phyloP scores from a whole-genome alignment of 1,140 invertebrate species.

The Drosophila ohnishii region DNA sequence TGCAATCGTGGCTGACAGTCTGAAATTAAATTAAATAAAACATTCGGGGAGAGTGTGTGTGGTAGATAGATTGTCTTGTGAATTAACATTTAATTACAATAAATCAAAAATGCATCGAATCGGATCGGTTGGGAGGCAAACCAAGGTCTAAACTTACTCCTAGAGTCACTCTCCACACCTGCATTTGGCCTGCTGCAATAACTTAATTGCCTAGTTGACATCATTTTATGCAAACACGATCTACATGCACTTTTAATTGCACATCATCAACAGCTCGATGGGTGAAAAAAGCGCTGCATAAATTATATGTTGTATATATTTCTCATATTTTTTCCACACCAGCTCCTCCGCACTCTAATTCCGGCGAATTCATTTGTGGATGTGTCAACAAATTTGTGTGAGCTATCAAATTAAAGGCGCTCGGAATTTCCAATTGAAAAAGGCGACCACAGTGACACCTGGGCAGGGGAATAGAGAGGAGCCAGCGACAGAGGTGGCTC shows the following conservation, averaged over 20 bases:
- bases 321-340: constrained; percentile 31
- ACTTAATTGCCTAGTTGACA: constrained; percentile 54
- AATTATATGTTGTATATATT: constrained; percentile 30
- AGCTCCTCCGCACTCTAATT: constrained; percentile 20
- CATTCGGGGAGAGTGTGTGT: constrained; percentile 4
- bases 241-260: constrained; percentile 44
- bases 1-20: constrained; percentile 25
- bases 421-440: constrained; percentile 16
- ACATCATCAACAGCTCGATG: constrained; percentile 39
- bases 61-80: constrained; percentile 24
- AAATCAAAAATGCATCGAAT: constrained; percentile 43
- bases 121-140: not conserved
- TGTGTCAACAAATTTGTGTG: constrained; percentile 30
- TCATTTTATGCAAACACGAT: constrained; percentile 32
- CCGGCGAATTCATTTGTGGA: constrained; percentile 12
- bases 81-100: constrained; percentile 63
- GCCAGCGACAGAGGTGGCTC: no score
- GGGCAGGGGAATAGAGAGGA: not conserved
- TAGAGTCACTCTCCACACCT: constrained; percentile 17
- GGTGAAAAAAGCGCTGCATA: constrained; percentile 28
- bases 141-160: not conserved
- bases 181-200: constrained; percentile 8
- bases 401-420: constrained; percentile 32
- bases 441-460: not conserved
- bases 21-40: constrained; percentile 59